Evolutionary conservation across 2,888 invertebrate genomes (phyloP).

Genomic region (Drosophila atroscutellata): DNA sequence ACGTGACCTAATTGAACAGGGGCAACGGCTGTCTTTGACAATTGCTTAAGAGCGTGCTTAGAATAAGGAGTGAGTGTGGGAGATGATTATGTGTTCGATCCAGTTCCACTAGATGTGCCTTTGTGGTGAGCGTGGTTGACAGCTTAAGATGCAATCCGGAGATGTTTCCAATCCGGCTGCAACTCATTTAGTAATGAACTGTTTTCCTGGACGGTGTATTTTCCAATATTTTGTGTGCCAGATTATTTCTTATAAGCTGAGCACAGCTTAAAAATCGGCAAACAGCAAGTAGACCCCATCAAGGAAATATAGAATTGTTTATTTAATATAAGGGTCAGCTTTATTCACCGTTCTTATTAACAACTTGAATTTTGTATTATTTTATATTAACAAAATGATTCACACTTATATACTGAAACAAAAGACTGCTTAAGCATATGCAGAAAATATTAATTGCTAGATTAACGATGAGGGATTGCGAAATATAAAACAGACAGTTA

Average conservation of each 20-base stretch:
- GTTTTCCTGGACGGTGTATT: not conserved
- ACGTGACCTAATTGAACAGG: not conserved
- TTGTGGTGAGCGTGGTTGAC: not conserved
- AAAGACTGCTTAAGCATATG: slow-evolving; percentile 40
- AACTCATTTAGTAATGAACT: not conserved
- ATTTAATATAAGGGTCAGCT: not conserved
- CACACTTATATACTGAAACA: slow-evolving; percentile 25
- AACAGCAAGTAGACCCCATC: not conserved
- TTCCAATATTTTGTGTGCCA: not conserved
- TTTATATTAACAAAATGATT: slow-evolving; percentile 35
- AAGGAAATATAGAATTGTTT: not conserved
- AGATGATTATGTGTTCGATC: not conserved
- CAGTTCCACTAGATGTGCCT: not conserved
- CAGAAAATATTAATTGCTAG: slow-evolving; percentile 55
- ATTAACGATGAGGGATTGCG: slow-evolving; percentile 43
- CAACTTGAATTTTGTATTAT: slow-evolving; percentile 19
- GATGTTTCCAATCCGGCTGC: not conserved
- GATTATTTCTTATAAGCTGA: not conserved
- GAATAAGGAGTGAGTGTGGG: not conserved
- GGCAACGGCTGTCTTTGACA: not conserved
- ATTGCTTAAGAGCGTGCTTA: not conserved
- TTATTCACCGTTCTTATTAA: not conserved
- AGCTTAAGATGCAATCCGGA: not conserved
- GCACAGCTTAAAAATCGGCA: not conserved
- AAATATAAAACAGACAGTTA: slow-evolving; percentile 33